phyloP scores from a whole-genome alignment of 2,888 invertebrate species.

The Shargacucullia verbasci region DNA sequence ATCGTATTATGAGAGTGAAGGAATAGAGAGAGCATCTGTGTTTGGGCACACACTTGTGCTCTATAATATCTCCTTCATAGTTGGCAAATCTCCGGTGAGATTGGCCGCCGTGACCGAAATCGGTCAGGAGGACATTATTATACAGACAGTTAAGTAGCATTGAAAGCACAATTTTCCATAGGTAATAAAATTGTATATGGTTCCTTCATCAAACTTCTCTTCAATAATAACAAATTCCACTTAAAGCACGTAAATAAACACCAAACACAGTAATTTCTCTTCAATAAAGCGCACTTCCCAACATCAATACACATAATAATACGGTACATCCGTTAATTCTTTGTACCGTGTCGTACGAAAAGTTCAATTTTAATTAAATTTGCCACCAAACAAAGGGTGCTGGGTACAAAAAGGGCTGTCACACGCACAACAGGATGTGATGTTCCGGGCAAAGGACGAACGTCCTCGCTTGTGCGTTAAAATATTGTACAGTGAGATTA shows the following conservation, averaged over 20 bases:
- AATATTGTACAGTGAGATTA: conserved; percentile 16
- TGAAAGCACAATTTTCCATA: no score
- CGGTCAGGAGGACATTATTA: no score
- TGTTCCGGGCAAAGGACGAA: conserved; percentile 22
- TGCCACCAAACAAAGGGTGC: conserved; percentile 44
- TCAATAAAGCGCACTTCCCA: conserved; percentile 17
- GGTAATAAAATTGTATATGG: no score
- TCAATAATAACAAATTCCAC: no score
- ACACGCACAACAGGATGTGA: conserved; percentile 46
- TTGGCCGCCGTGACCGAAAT: no score
- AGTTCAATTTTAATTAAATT: conserved; percentile 52
- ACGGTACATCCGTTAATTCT: conserved; percentile 22
- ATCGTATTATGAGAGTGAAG: no score
- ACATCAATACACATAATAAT: conserved; percentile 9
- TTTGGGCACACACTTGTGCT: no score
- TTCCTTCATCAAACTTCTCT: no score
- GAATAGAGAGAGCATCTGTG: no score
- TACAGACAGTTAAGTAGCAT: no score
- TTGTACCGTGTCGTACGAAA: conserved; percentile 31
- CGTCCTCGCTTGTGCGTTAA: conserved; percentile 11
- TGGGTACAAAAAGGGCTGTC: conserved; percentile 45
- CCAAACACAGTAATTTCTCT: conserved; percentile 14
- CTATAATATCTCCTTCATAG: no score
- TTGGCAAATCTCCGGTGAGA: no score
- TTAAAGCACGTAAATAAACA: background rate